These are phyloP conservation scores for Sweltsa coloradensis DNA, from an alignment of 1,140 invertebrate genomes.

Conservation along the genomic window DNA sequence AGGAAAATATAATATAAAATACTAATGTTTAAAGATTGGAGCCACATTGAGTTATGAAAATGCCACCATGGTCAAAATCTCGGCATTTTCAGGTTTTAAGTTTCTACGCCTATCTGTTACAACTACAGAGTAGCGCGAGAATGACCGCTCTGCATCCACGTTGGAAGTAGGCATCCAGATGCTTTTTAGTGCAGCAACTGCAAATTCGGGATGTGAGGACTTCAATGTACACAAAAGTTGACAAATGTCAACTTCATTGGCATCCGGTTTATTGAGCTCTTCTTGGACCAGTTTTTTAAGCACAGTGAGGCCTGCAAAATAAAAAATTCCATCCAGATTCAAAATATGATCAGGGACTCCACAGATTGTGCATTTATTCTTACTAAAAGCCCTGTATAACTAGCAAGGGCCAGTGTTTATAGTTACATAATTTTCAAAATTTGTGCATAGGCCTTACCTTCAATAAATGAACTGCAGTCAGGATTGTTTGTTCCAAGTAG, in stretches of 20 bases:
- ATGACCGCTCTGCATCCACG: neutral
- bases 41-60: conserved; percentile 1
- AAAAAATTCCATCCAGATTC: neutral
- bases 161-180: neutral
- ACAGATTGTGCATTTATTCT: neutral
- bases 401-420: too few species aligned
- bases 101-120: neutral
- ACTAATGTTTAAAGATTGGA: too few species aligned
- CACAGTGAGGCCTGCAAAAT: neutral
- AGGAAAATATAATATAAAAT: too few species aligned
- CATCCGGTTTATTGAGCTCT: neutral
- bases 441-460: too few species aligned
- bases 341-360: neutral
- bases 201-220: neutral
- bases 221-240: neutral
- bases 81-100: conserved; percentile 2
- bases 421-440: too few species aligned
- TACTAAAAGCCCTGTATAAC: neutral
- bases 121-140: neutral
- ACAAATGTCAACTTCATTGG: neutral
- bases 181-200: neutral
- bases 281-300: neutral
- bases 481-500: too few species aligned
- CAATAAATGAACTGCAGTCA: too few species aligned
- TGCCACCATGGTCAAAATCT: conserved; percentile 1